A percentile compares a stretch with the other conserved stretches of the same genome.
phyloP scores from a whole-genome alignment of 1,140 invertebrate species.

The Trypoxylus dichotomus region DNA sequence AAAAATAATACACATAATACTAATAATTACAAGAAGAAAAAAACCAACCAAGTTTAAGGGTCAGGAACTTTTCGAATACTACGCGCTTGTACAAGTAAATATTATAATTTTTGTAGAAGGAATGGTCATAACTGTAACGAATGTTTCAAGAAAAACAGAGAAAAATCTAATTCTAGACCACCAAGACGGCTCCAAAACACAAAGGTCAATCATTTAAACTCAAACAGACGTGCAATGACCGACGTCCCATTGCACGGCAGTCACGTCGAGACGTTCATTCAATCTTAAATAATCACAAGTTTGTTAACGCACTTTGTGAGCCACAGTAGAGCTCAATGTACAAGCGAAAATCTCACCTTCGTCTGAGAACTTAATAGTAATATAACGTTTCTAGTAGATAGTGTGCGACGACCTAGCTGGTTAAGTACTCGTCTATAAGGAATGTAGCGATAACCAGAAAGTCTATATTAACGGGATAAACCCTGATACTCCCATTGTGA shows the following conservation, averaged over 20 bases:
- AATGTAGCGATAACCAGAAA: neutral
- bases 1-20: conserved; percentile 38
- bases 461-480: neutral
- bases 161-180: neutral
- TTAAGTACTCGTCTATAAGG: neutral
- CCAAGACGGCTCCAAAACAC: neutral
- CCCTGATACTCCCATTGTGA: neutral
- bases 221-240: neutral
- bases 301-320: neutral
- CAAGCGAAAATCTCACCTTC: neutral
- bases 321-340: neutral
- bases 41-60: neutral
- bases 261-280: neutral
- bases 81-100: neutral
- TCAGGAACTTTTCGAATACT: neutral
- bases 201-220: neutral
- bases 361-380: neutral
- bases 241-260: too few species aligned
- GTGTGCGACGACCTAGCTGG: neutral
- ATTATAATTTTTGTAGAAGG: neutral
- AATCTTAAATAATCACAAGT: neutral
- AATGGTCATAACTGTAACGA: neutral
- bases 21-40: conserved; percentile 27
- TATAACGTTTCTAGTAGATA: neutral
- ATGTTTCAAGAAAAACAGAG: neutral